Base-by-base conservation (phyloP, 2,888 invertebrate genomes). In the Andrena dorsata region DNA sequence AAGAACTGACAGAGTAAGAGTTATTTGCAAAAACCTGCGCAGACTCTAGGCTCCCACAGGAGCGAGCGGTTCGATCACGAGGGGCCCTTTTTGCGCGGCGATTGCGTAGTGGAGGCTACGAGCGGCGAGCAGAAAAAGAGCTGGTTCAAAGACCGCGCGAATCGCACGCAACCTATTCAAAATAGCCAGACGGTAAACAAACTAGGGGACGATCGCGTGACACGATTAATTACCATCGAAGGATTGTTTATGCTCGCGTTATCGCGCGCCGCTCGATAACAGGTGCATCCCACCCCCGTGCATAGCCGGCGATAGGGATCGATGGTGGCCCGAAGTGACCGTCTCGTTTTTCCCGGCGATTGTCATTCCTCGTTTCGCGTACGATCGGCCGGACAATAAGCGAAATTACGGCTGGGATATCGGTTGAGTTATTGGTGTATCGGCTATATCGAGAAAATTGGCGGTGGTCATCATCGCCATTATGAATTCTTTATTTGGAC, bases 401-500 rank as follows among this genome's bases (percentile, higher is more conserved):
- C 87, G 87, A 90, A 84, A 83, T 89, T 84, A 84, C 80, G 72
- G 78, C 23, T 4, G 20, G 23, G 20, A 76, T 88, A 88, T 90
- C 85, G 85, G 78, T 88, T 89, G 92, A 92, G 91, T 91, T 91
- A 92, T 91, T 90, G 90, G 89, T 89, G 91, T 91, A 93, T 93
- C 91, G 88, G 90, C 90, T 92, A 90, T 92, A 92, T 92, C 89
- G 88, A 88, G 92, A 90, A 92, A 92, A 93, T 93, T 93, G 92
- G 90, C 90, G 91, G 91, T 87, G 93, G 91, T 93, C 93, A 93
- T 93, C 93, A 93, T 93, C 93, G 93, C 93, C 92, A 93, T 93
- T 93, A 93, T 91, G 91, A 92, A 93, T 93, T 93, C 92, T 93
- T 93, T 93, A 93, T 93, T 93, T 92, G 92, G 93, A 91, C 90